Percentiles rank a stretch among this genome's conserved stretches.
phyloP scores from a whole-genome alignment of 2,888 invertebrate species.

The Diplazon laetatorius region DNA sequence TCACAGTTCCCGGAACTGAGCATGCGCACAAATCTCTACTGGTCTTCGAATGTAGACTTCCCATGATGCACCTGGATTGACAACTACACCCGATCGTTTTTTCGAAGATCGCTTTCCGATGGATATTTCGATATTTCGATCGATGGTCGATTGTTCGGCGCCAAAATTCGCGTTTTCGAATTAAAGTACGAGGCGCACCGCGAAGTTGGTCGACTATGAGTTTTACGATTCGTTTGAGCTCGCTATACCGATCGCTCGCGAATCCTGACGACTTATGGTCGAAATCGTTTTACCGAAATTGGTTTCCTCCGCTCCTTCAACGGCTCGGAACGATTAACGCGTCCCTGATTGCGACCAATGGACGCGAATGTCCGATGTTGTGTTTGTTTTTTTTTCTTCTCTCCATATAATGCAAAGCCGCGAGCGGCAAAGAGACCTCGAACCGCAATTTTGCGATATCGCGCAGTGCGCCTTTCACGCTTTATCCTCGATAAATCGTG shows the following conservation, averaged over 20 bases:
- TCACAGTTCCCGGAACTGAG: constrained; percentile 57
- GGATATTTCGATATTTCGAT: no score
- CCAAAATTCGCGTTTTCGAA: no score
- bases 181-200: no score
- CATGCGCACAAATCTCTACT: constrained; percentile 46
- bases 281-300: background rate
- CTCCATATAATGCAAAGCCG: background rate
- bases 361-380: background rate
- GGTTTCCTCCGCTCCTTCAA: no score
- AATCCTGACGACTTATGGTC: no score
- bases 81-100: background rate
- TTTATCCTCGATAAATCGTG: constrained; percentile 20
- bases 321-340: background rate
- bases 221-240: background rate
- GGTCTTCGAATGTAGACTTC: constrained; percentile 60
- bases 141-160: no score
- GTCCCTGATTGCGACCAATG: background rate
- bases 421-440: constrained; percentile 25
- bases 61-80: constrained; percentile 52
- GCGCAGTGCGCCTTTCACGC: constrained; percentile 38
- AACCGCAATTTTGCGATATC: constrained; percentile 1
- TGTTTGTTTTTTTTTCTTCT: no score
- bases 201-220: no score
- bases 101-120: no score
- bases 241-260: background rate